Evolutionary conservation across 2,113 vertebrate genomes (phyloP), one percentile per base, ranked within the genome.

Genomic region (Chloropsis hardwickii): DNA sequence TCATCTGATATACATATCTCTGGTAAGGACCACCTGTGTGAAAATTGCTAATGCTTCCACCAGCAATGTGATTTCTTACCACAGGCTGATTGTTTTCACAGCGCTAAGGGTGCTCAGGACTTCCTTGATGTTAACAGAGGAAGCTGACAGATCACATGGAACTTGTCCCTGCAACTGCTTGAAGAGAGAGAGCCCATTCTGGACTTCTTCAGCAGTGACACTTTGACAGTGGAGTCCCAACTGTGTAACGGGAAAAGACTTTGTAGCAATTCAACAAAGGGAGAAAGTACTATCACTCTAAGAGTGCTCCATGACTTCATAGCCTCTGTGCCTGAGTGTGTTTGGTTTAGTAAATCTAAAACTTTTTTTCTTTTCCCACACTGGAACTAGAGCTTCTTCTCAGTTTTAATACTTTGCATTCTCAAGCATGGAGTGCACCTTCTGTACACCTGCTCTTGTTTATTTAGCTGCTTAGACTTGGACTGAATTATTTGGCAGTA

Each of bases 101-200:
- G 81, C 47, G 17, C 95, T 87, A 73, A 91, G 91, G 95, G 93
- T 95, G 87, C 95, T 97, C 95, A 92, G 96, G 90, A 96, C 95
- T 93, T 88, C 84, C 88, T 92, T 79, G 81, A 35, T 79, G 74
- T 86, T 81, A 93, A 85, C 66, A 66, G 86, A 97, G 81, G 94
- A 84, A 95, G 64, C 74, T 93, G 78, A 88, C 42, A 89, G 91
- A 94, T 95, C 94, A 90, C 80, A 69, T 73, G 61, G 90, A 93
- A 94, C 90, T 96, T 80, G 77, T 95, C 61, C 70, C 89, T 88
- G 50, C 81, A 86, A 87, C 88, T 2, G 21, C 76, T 76, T 65
- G 72, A 81, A 86, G 95, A 88, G 90, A 79, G 62, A 90, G 65
- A 95, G 39, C 86, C 77, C 58, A 82, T 35, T 54, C 89, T 64